A percentile compares a stretch with the other conserved stretches of the same genome.
Conservation (phyloP, 2,888 invertebrate genomes). For the Eristalis arbustorum region DNA sequence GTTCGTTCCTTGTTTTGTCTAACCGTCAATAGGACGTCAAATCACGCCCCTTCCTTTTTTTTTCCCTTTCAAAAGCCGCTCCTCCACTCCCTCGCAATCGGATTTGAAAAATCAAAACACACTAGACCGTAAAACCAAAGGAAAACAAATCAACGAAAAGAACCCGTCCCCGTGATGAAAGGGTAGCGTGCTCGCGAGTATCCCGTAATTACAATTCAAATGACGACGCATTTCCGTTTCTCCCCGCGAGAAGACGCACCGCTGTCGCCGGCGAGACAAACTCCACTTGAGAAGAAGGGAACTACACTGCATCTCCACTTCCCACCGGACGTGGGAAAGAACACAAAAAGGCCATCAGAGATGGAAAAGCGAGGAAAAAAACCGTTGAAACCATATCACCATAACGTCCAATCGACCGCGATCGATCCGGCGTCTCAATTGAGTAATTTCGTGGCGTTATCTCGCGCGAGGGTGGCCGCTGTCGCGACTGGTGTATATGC, state of each 20-base stretch:
- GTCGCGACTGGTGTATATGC: not conserved
- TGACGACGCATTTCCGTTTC: conserved; percentile 61
- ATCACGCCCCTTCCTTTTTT: conserved; percentile 37
- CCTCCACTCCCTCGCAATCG: conserved; percentile 59
- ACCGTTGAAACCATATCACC: conserved; percentile 73
- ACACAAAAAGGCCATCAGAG: no score
- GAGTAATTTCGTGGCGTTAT: conserved; percentile 41
- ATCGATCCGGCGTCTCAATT: conserved; percentile 51
- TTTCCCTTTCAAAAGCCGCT: not conserved
- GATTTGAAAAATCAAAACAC: conserved; percentile 65
- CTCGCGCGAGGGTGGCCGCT: conserved; percentile 20
- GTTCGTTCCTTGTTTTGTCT: conserved; percentile 34
- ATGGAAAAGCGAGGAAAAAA: conserved; percentile 66
- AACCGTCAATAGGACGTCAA: conserved; percentile 62
- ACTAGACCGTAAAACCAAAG: conserved; percentile 41
- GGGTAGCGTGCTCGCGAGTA: conserved; percentile 12
- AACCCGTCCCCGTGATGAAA: conserved; percentile 1
- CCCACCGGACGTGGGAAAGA: conserved; percentile 20
- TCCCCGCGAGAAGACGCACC: not conserved
- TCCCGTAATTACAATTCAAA: conserved; percentile 64
- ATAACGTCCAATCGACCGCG: conserved; percentile 67
- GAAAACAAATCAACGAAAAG: conserved; percentile 1
- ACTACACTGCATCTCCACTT: conserved; percentile 6
- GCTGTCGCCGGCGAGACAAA: not conserved
- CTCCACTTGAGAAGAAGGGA: conserved; percentile 47